Evolutionary conservation across 1,140 invertebrate genomes (phyloP).

Genomic region (Hyles vespertilio): DNA sequence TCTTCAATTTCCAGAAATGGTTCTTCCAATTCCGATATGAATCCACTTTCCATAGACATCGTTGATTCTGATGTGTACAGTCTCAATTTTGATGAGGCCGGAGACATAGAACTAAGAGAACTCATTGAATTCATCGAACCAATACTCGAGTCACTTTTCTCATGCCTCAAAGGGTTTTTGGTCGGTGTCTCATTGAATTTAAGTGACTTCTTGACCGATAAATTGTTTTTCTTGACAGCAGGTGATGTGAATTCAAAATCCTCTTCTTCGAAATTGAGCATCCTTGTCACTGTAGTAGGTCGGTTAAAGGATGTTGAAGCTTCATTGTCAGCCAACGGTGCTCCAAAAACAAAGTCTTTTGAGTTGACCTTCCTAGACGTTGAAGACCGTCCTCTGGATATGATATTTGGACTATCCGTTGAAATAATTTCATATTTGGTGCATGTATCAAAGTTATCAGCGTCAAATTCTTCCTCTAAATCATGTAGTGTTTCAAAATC

Average conservation of each 20-base stretch:
- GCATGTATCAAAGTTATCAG: constrained; percentile 55
- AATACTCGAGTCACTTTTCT: constrained; percentile 48
- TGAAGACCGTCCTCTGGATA: constrained; percentile 43
- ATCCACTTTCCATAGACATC: constrained; percentile 61
- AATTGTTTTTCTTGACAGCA: constrained; percentile 25
- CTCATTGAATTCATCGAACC: constrained; percentile 34
- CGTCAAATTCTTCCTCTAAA: constrained; percentile 64
- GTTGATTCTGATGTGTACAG: constrained; percentile 53
- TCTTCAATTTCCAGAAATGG: constrained; percentile 57
- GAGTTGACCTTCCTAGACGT: constrained; percentile 50
- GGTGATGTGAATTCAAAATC: constrained; percentile 58
- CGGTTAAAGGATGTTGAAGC: constrained; percentile 62
- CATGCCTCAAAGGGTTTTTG: constrained; percentile 36
- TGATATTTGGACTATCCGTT: constrained; percentile 68
- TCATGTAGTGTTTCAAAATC: constrained; percentile 59
- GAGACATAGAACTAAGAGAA: constrained; percentile 32
- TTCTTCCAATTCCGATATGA: constrained; percentile 60
- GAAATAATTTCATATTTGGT: constrained; percentile 73
- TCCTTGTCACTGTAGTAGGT: constrained; percentile 43
- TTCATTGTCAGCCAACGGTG: constrained; percentile 57
- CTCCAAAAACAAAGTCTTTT: constrained; percentile 64
- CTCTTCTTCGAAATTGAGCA: constrained; percentile 57
- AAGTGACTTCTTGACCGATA: constrained; percentile 56
- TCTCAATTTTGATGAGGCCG: constrained; percentile 30
- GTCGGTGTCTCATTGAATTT: constrained; percentile 56